These are phyloP conservation scores for Rhynchonycteris naso DNA, from an alignment of 2,797 vertebrate species.

Conservation along the genomic window DNA sequence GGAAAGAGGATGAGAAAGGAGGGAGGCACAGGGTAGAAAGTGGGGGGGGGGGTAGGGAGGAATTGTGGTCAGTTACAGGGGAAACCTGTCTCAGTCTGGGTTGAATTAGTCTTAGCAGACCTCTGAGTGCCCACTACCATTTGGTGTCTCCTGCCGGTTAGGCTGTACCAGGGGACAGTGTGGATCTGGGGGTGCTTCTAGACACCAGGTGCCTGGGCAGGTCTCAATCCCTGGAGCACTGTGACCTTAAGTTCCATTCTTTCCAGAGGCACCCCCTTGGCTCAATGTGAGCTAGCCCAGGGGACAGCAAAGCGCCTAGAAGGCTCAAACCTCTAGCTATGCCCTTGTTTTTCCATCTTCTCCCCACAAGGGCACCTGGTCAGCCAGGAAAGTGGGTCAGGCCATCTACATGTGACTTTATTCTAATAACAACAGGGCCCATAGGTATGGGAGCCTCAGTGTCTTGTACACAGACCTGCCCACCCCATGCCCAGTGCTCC, in stretches of 20 bases:
- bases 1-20: background rate
- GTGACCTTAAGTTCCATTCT: background rate
- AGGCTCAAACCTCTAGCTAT: background rate
- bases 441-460: background rate
- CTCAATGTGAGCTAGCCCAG: background rate
- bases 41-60: background rate
- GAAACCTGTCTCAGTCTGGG: background rate
- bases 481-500: background rate
- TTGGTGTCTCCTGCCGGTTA: background rate
- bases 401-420: conserved; percentile 49
- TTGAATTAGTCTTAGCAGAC: background rate
- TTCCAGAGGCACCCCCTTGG: background rate
- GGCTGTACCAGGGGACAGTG: background rate
- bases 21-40: background rate
- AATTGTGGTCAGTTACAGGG: background rate
- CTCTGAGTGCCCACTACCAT: background rate
- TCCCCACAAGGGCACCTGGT: conserved; percentile 15
- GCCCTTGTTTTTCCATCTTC: background rate
- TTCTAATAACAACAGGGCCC: conserved; percentile 32
- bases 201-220: background rate
- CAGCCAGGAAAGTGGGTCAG: conserved; percentile 71
- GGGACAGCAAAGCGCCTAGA: background rate
- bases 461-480: background rate
- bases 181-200: background rate
- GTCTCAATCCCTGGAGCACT: background rate